Conservation (phyloP, 2,888 invertebrate genomes). For the Drosophila nr. perissopoda region DNA sequence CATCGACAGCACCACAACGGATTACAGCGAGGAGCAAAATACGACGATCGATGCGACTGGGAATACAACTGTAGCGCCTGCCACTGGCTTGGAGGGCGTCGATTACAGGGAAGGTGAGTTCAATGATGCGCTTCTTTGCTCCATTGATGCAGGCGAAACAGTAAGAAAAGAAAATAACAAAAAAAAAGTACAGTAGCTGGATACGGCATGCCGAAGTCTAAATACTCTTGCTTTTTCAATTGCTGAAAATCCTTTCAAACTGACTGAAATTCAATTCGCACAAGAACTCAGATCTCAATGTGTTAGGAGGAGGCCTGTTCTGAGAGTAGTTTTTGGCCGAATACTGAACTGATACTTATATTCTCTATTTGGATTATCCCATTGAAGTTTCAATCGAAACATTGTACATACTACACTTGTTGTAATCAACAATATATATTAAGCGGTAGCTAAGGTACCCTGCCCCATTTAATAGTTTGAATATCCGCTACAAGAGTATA, state of each 20-base stretch:
- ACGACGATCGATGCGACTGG: conserved; percentile 65
- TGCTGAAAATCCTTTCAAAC: no score
- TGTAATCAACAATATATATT: background rate
- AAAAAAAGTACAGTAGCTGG: background rate
- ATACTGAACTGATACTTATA: no score
- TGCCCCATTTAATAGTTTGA: background rate
- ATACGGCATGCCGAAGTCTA: background rate
- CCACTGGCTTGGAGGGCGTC: conserved; percentile 83
- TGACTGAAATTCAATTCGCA: background rate
- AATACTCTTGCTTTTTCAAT: conserved; percentile 1
- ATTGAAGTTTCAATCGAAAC: background rate
- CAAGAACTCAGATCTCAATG: no score
- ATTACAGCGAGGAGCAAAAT: conserved; percentile 59
- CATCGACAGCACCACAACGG: conserved; percentile 53
- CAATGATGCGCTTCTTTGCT: conserved; percentile 15
- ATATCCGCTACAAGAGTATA: conserved; percentile 1
- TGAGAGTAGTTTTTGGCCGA: no score
- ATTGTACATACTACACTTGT: background rate
- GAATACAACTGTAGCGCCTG: conserved; percentile 74
- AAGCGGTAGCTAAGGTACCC: background rate
- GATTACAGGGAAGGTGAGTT: conserved; percentile 84
- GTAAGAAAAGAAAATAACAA: conserved; percentile 1
- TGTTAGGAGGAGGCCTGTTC: no score
- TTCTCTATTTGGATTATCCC: no score
- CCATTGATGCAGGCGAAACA: conserved; percentile 37